Percentiles rank a stretch among this genome's conserved stretches.
Conservation (phyloP, 53 echinoderm and acorn worm species). For the Holothuria scabra region DNA sequence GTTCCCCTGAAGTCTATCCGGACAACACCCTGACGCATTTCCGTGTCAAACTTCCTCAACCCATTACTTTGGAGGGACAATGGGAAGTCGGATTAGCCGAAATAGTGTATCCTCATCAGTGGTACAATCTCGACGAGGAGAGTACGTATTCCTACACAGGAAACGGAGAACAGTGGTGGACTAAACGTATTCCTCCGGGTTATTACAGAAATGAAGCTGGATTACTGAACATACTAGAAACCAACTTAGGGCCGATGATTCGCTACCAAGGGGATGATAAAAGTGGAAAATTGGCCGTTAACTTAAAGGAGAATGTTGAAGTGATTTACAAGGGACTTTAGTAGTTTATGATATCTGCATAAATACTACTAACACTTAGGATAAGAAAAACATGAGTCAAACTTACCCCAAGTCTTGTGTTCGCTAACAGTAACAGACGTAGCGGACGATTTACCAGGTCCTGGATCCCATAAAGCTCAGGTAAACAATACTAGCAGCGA, state of each 20-base stretch:
- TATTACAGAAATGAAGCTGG: not conserved
- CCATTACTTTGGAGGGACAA: constrained; percentile 24
- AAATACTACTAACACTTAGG: no score
- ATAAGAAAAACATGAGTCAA: no score
- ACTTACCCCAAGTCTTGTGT: no score
- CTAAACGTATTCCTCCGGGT: not conserved
- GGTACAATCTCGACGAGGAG: constrained; percentile 37
- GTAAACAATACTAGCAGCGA: no score
- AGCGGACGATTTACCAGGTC: no score
- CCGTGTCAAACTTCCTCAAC: constrained; percentile 27
- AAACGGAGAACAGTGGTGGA: constrained; percentile 23
- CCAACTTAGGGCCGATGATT: not conserved
- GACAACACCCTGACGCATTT: constrained; percentile 50
- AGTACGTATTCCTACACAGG: constrained; percentile 4
- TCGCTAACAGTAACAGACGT: no score
- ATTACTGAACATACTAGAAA: not conserved
- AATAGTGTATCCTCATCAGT: constrained; percentile 29
- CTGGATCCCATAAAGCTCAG: no score
- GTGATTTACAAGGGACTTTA: not conserved
- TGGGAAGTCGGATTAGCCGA: constrained; percentile 40
- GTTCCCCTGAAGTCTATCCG: constrained; percentile 22
- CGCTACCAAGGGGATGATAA: not conserved
- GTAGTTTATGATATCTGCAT: no score
- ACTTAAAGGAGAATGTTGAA: not conserved
- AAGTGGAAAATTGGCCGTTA: not conserved